Evolutionary conservation across 2,797 vertebrate species (phyloP), one percentile per base, ranked within the genome.

Genomic region (Sebastes steindachneri): DNA sequence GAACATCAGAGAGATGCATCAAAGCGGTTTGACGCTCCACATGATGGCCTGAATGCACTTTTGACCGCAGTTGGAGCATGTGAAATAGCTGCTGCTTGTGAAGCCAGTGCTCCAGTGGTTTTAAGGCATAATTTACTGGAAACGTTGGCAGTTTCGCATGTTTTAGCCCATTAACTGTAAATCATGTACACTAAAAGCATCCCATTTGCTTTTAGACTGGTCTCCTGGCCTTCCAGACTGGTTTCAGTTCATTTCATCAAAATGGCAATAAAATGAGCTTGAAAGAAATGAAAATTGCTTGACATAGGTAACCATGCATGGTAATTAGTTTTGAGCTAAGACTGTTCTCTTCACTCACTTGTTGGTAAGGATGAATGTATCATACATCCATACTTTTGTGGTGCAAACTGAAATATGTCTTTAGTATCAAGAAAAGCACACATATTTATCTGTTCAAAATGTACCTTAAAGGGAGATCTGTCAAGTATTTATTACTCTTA

Each of bases 101-200:
- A 68, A 72, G 87, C 31, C 0, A 31, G 77, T 31, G 67, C 71
- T 88, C 64, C 73, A 53, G 77, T 57, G 59, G 73, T 62, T 85
- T 78, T 48, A 60, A 82, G 68, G 69, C 75, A 73, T 80, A 51
- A 60, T 66, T 83, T 72, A 37, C 59, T 11, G 26, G 19, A 70
- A 23, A 31, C n/a, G 3, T 53, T 68, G 80, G 60, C 77, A 77
- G 63, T 28, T 51, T 35, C 9, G 41, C 70, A 17, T 17, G 68
- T 74, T 83, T 78, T 37, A 80, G 57, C 67, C 68, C 71, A 79
- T 68, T 69, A 65, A 71, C 60, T 80, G 41, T 55, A 71, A 73
- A 62, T 75, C 37, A 29, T 62, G 28, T n/a, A 51, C 45, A 14
- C 48, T 51, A 19, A 51, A 71, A 71, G 41, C 11, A 37, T 63